Evolutionary conservation across 2,888 invertebrate genomes (phyloP), one percentile per base, ranked within the genome.

Genomic region (Callinectes sapidus): DNA sequence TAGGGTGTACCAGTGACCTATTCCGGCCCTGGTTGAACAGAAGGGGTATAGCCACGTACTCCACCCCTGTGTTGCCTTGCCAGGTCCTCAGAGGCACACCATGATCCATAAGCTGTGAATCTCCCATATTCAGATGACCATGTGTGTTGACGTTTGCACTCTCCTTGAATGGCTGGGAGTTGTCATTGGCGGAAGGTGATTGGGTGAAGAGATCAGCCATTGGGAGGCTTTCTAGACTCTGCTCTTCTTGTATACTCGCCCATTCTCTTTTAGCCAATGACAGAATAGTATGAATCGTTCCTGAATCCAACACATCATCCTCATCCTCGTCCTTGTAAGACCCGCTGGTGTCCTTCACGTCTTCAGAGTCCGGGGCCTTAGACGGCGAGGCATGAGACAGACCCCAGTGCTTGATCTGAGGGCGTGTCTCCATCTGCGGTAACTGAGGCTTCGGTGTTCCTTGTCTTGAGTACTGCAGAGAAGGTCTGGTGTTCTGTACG

Each of bases 141-240:
- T 32, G 71, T 28, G 6, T 77, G 71, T 77, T 77, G 23, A 35
- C 35, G 35, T 13, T 35, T 18, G 14, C 35, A 16, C 32, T 16
- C 32, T 32, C 35, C 6, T 35, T 81, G 35, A 32, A 18, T 81
- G 35, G 81, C 35, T 81, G 16, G 0, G 28, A 3, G 23, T 2
- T 35, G 77, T 81, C 32, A n/a, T 14, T 35, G 77, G 81, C 35
- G 81, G 16, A 13, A 18, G 81, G 71, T 28, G n/a, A 28, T 13
- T 71, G 71, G 71, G 81, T 81, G 81, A 81, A 81, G 32, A 32
- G 81, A 14, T 81, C 81, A 18, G 81, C 81, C 14, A 81, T 14
- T 81, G 81, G 81, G 81, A 81, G 81, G 35, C 81, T 81, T 2
- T 81, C 35, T 13, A 81, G 81, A 32, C 81, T 81, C 18, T 81